Evolutionary conservation across 1,140 invertebrate species (phyloP), one percentile per base, ranked within the genome.

Genomic region (Caenorhabditis tropicalis): DNA sequence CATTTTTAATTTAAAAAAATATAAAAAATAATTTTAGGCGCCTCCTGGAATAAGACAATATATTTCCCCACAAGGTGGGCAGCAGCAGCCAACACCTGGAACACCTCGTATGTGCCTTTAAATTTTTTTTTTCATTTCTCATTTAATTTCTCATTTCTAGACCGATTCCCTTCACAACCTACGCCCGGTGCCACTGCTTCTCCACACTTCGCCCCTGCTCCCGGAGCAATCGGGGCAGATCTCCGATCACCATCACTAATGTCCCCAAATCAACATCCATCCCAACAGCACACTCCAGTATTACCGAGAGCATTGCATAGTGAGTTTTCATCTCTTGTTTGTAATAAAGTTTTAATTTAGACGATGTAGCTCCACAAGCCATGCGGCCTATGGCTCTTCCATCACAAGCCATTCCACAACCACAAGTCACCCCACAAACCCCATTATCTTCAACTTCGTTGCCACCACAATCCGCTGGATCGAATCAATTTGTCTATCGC

Each of bases 221-320:
- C 65, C 0, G 36, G 58, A 1, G 58, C 27, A 16, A n/a, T 58
- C 16, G 53, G 58, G n/a, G 3, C 36, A 5, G 83, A 84, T 49
- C 21, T 84, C 7, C 21, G 83, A 56, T 65, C 53, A 1, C 83
- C 83, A 0, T 51, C 83, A 16, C 33, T 84, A 33, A 79, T 80
- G 48, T 84, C 83, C n/a, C 83, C 83, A 12, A 80, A 79, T n/a
- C 83, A 84, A 27, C 48, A 81, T 4, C 79, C n/a, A 39, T 46
- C 65, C 12, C 65, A 74, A 43, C 65, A 74, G n/a, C 65, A 74
- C 27, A 74, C 65, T 46, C 65, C 65, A 9, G 65, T 74, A 9
- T 46, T 74, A 74, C 65, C 65, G 19, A 43, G 65, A 43, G 29
- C 36, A 6, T 46, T 46, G 10, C 65, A 39, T n/a, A 65, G 58